Percentiles rank a stretch among this genome's conserved stretches.
phyloP scores from a whole-genome alignment of 2,888 invertebrate genomes.

The Artemia sp. region DNA sequence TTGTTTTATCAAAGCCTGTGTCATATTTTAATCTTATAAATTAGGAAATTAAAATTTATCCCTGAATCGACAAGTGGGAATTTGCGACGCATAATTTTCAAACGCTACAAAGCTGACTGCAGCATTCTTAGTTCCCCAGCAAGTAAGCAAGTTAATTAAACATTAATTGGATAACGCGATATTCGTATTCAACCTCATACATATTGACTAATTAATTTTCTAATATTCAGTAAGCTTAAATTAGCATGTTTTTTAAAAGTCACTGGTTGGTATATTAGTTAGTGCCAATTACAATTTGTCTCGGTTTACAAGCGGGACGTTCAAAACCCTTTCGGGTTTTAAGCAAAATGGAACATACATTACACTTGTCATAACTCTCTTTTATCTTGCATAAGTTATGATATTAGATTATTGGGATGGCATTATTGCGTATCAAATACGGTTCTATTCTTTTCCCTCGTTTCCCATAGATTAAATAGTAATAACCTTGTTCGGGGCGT shows the following conservation, averaged over 20 bases:
- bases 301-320: not conserved
- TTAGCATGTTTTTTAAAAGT: not conserved
- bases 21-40: too few species aligned
- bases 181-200: too few species aligned
- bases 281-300: conserved; percentile 5
- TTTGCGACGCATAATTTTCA: too few species aligned
- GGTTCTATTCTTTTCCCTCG: not conserved
- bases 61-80: too few species aligned
- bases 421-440: conserved; percentile 9
- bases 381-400: conserved; percentile 13
- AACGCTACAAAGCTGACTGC: too few species aligned
- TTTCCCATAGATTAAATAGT: conserved; percentile 8
- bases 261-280: not conserved
- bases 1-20: too few species aligned
- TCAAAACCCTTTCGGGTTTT: conserved; percentile 5
- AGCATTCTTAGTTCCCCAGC: too few species aligned
- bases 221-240: too few species aligned
- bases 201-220: too few species aligned
- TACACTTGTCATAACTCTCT: conserved; percentile 10
- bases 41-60: too few species aligned
- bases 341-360: not conserved
- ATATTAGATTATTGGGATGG: conserved; percentile 14
- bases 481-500: conserved; percentile 8
- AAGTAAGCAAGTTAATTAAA: too few species aligned
- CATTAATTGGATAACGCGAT: too few species aligned